A percentile compares a stretch with the other conserved stretches of the same genome.
phyloP scores from a whole-genome alignment of 2,797 vertebrate genomes.

The Gobionotothen gibberifrons region DNA sequence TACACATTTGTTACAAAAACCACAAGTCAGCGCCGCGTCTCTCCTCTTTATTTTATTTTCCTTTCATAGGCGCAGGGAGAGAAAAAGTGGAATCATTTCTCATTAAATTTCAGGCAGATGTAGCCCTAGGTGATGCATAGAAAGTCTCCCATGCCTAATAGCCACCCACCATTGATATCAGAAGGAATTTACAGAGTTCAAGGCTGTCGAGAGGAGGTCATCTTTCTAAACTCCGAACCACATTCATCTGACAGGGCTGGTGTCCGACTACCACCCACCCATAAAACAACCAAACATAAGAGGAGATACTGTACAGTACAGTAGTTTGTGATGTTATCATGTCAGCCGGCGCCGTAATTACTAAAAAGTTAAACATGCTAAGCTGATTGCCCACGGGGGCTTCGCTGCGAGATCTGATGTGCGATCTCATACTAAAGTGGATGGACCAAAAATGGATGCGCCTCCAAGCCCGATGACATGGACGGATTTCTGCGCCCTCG shows the following conservation, averaged over 20 bases:
- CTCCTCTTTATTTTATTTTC: conserved; percentile 56
- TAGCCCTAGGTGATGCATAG: conserved; percentile 85
- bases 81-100: conserved; percentile 82
- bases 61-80: conserved; percentile 65
- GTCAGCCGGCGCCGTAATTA: conserved; percentile 82
- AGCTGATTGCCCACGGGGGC: conserved; percentile 68
- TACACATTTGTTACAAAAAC: conserved; percentile 83
- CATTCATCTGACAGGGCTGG: conserved; percentile 84
- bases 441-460: conserved; percentile 82
- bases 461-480: conserved; percentile 81
- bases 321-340: conserved; percentile 81
- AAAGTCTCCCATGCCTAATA: conserved; percentile 86
- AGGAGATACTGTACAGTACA: conserved; percentile 66
- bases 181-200: conserved; percentile 85
- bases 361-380: conserved; percentile 85
- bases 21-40: conserved; percentile 77
- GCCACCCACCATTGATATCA: conserved; percentile 86
- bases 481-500: conserved; percentile 79
- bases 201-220: conserved; percentile 84
- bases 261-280: conserved; percentile 83
- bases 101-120: conserved; percentile 83
- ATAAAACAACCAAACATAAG: conserved; percentile 66
- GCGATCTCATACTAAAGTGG: conserved; percentile 80
- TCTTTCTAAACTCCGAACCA: conserved; percentile 79
- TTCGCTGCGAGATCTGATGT: conserved; percentile 67